These are phyloP conservation scores for Phataginus tricuspis DNA, from an alignment of 2,797 vertebrate genomes.

Conservation along the genomic window DNA sequence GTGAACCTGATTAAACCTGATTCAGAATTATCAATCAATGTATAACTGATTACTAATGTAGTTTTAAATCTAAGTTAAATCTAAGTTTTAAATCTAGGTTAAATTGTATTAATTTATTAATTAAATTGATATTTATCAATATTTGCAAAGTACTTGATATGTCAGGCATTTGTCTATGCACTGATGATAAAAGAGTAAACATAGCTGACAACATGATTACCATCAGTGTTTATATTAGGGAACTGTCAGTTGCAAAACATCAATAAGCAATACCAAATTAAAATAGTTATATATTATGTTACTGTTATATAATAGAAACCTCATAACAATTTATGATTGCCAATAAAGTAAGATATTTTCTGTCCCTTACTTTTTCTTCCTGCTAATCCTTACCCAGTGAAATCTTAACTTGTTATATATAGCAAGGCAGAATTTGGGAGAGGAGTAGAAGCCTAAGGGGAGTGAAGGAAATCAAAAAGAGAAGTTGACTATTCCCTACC, in stretches of 20 bases:
- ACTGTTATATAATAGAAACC: not conserved
- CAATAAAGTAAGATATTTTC: not conserved
- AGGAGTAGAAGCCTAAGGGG: not conserved
- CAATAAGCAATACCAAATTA: not conserved
- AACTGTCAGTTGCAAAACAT: not conserved
- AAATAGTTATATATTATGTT: not conserved
- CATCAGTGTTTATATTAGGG: not conserved
- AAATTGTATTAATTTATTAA: not conserved
- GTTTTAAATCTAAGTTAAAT: not conserved
- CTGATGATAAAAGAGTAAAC: not conserved
- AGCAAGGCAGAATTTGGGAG: not conserved
- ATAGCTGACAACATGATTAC: not conserved
- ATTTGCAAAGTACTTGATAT: not conserved
- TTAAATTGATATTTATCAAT: not conserved
- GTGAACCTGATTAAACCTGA: not conserved
- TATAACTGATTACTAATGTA: not conserved
- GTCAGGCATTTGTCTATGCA: not conserved
- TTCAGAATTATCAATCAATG: not conserved
- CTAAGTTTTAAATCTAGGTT: not conserved
- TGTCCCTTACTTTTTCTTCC: fast-evolving
- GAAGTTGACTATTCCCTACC: not conserved
- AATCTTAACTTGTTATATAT: not conserved
- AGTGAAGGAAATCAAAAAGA: not conserved
- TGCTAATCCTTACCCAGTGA: not conserved
- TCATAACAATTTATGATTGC: not conserved